phyloP scores from a whole-genome alignment of 1,140 invertebrate species.

The Drosophila lacteicornis region DNA sequence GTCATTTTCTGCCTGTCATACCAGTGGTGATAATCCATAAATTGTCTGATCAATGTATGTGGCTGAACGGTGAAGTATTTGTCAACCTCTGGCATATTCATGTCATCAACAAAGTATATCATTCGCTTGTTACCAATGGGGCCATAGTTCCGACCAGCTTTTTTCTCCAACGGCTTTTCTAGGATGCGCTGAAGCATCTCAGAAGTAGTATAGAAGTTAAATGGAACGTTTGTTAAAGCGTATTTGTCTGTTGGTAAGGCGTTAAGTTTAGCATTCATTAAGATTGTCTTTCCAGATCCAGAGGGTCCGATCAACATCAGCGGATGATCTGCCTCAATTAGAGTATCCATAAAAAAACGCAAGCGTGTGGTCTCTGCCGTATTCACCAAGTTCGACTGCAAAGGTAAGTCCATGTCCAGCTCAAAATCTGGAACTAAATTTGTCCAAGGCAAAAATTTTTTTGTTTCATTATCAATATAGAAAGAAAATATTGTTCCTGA shows the following conservation, averaged over 20 bases:
- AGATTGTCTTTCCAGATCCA: constrained; percentile 6
- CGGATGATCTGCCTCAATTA: constrained; percentile 8
- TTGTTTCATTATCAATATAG: constrained; percentile 10
- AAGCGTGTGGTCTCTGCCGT: constrained; percentile 11
- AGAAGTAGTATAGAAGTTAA: constrained; percentile 9
- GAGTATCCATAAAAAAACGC: constrained; percentile 9
- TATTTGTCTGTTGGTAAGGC: constrained; percentile 6
- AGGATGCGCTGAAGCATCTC: constrained; percentile 11
- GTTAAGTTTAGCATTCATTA: constrained; percentile 10
- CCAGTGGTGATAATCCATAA: constrained; percentile 11
- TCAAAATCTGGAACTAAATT: constrained; percentile 11
- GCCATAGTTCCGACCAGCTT: constrained; percentile 7
- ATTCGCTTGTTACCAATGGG: constrained; percentile 13
- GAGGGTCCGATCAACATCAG: constrained; percentile 5
- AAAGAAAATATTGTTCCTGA: constrained; percentile 8
- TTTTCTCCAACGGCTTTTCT: constrained; percentile 7
- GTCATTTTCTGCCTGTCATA: constrained; percentile 12
- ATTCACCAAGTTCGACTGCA: constrained; percentile 10
- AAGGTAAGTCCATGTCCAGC: constrained; percentile 6
- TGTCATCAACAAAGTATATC: constrained; percentile 12
- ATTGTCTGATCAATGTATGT: constrained; percentile 12
- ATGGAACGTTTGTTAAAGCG: constrained; percentile 11
- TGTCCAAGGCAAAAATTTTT: constrained; percentile 13
- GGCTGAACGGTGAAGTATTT: constrained; percentile 10
- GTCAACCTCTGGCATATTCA: constrained; percentile 13